Conservation (phyloP, 2,888 invertebrate species). For the Ferdinandea cuprea region DNA sequence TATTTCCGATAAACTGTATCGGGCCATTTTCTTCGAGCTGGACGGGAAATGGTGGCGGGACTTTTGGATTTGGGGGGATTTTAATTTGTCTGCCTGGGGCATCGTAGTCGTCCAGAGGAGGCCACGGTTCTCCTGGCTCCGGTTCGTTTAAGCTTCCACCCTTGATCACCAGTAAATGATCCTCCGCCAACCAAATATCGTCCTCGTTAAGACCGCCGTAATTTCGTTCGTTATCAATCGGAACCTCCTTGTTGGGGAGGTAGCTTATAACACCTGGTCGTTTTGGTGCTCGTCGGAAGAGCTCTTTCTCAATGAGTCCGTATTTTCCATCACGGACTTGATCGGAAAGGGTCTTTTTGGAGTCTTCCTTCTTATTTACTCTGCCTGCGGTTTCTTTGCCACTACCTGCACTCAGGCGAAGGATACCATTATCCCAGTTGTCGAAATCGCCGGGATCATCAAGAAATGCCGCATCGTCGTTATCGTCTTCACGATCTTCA, state of each 20-base stretch:
- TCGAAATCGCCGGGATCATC: constrained; percentile 81
- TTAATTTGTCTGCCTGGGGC: constrained; percentile 93
- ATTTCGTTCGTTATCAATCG: constrained; percentile 90
- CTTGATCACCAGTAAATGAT: constrained; percentile 91
- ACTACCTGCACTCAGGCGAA: constrained; percentile 88
- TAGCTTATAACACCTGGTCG: constrained; percentile 93
- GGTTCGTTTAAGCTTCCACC: constrained; percentile 87
- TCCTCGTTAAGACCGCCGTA: constrained; percentile 92
- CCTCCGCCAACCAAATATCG: constrained; percentile 95
- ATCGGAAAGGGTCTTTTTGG: constrained; percentile 93
- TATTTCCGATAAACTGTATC: constrained; percentile 92
- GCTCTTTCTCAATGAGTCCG: constrained; percentile 93
- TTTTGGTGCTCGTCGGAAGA: constrained; percentile 88
- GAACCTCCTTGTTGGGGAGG: constrained; percentile 90
- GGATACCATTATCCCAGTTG: constrained; percentile 87
- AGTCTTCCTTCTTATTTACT: constrained; percentile 85
- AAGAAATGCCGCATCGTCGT: constrained; percentile 81
- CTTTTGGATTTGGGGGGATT: constrained; percentile 90
- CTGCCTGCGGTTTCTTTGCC: constrained; percentile 85
- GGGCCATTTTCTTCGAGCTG: constrained; percentile 93
- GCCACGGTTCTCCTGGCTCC: constrained; percentile 86
- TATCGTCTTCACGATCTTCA: constrained; percentile 76
- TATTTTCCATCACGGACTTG: constrained; percentile 96
- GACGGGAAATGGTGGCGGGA: constrained; percentile 97
- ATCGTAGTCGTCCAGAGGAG: constrained; percentile 92